Conservation (phyloP, 2,797 vertebrate genomes). For the Premnoplex brunnescens region DNA sequence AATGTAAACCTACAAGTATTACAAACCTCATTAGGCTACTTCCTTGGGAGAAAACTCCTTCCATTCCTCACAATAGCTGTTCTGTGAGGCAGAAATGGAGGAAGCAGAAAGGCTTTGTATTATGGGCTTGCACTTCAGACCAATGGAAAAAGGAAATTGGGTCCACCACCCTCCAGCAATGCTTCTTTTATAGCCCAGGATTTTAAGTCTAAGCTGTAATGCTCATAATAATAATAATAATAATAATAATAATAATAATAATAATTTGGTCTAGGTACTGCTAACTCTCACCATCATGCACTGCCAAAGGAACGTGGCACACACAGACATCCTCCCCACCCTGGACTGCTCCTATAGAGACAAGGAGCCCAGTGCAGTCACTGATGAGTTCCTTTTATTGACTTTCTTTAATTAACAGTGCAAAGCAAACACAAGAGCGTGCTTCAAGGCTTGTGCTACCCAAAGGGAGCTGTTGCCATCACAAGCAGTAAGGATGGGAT, state of each 20-base stretch:
- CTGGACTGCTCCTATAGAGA: not conserved
- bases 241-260: not conserved
- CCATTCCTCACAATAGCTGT: not conserved
- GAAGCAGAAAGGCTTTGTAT: not conserved
- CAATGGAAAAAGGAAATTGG: not conserved
- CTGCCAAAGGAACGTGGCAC: not conserved
- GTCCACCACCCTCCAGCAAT: not conserved
- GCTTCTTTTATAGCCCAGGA: not conserved
- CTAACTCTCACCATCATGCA: not conserved
- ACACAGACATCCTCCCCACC: not conserved
- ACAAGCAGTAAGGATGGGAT: not conserved
- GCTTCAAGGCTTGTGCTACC: not conserved
- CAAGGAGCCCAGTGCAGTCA: not conserved
- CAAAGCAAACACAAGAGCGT: not conserved
- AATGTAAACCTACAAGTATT: not conserved
- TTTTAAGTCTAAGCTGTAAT: not conserved
- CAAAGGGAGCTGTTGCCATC: not conserved
- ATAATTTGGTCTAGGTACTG: not conserved
- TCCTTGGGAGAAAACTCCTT: constrained; percentile 10
- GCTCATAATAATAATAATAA: not conserved
- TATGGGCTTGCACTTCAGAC: not conserved
- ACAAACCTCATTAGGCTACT: not conserved
- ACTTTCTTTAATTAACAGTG: not conserved
- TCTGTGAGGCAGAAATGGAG: not conserved
- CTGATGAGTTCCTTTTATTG: not conserved